Conservation (phyloP, 1,140 invertebrate genomes). For the Aphelinus atriplicis region DNA sequence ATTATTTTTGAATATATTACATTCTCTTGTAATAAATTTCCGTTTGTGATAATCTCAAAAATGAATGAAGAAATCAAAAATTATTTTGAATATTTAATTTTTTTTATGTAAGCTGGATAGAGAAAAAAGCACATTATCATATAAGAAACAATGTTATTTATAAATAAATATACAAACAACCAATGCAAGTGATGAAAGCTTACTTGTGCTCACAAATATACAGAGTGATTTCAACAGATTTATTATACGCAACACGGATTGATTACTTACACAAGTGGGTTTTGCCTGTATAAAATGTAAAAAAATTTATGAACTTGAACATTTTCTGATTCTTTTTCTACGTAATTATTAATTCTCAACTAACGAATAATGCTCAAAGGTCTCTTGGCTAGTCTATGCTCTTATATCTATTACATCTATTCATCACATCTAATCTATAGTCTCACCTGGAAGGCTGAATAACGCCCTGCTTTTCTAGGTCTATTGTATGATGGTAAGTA, state of each 20-base stretch:
- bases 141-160: too few relatives aligned
- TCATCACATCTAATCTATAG: neutral
- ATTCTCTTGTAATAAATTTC: neutral
- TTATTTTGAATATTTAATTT: too few relatives aligned
- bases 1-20: neutral
- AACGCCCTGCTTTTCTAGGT: slow-evolving; percentile 87
- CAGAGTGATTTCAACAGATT: slow-evolving; percentile 4
- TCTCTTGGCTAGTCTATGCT: too few relatives aligned
- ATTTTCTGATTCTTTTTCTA: too few relatives aligned
- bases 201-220: slow-evolving; percentile 12
- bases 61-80: too few relatives aligned
- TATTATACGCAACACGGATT: slow-evolving; percentile 41
- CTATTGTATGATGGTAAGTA: slow-evolving; percentile 96
- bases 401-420: neutral
- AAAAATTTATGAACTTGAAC: slow-evolving; percentile 53
- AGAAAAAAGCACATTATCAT: too few relatives aligned
- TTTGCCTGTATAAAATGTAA: slow-evolving; percentile 74
- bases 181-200: slow-evolving; percentile 1
- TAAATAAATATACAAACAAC: neutral
- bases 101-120: too few relatives aligned
- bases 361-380: too few relatives aligned
- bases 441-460: slow-evolving; percentile 95
- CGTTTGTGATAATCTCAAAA: too few relatives aligned
- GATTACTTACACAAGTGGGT: slow-evolving; percentile 78
- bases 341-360: slow-evolving; percentile 6